Evolutionary conservation across 2,888 invertebrate genomes (phyloP), one percentile per base, ranked within the genome.

Genomic region (Apodemia mormo): DNA sequence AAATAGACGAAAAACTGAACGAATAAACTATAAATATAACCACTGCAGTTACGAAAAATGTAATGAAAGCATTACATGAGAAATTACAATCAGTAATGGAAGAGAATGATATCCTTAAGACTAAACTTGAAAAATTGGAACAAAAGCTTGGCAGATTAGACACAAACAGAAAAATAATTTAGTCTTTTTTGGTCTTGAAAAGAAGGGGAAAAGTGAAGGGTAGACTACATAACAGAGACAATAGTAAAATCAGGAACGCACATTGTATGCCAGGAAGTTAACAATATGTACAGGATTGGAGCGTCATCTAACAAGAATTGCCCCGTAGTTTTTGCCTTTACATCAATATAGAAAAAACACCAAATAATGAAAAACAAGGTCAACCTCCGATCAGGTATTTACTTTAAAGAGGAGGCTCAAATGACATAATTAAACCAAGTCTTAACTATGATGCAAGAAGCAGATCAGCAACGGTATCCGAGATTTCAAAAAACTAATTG

Each of bases 1-100:
- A 70, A 70, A 69, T 67, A 65, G 68, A 71, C 49, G 73, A 73
- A 58, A 68, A 71, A 66, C 58, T 73, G 68, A 61, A 71, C 5
- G 58, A 54, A 30, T 71, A 71, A 70, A 71, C 68, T 49, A 33
- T 69, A 56, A 45, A 61, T 8, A 43, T 64, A n/a, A 64, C 64
- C 22, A 64, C 65, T 54, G 56, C 68, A 29, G 66, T 71, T 40
- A 71, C 71, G n/a, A 66, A 29, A 66, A 68, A 68, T 61, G 49
- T 71, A 49, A 43, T 45, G 54, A 49, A 71, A 45, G 68, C 65
- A 45, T 12, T 68, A 65, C 66, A 43, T 40, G 71, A 71, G 33
- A 66, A 58, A n/a, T 65, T 71, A 29, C 68, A 71, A 71, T 29
- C 40, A 12, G 37, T 68, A 66, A 49, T 66, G 6, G 71, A 71